These are phyloP conservation scores for Aleiodes leptofemur DNA, from an alignment of 2,888 invertebrate genomes.

Conservation along the genomic window DNA sequence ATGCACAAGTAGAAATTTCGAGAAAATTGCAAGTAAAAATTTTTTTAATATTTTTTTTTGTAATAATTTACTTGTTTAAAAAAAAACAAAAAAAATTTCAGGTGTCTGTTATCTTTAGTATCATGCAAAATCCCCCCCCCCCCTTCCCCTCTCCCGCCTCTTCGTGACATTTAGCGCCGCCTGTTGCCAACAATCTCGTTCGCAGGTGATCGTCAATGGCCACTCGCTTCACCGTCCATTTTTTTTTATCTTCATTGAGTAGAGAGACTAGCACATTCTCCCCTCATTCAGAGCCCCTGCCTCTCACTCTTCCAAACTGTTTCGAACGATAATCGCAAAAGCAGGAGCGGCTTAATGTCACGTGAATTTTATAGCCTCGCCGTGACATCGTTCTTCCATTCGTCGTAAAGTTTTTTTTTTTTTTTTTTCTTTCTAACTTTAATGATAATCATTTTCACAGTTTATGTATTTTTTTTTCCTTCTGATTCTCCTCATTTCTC, in stretches of 20 bases:
- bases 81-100: no score
- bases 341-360: slow-evolving; percentile 58
- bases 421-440: slow-evolving; percentile 1
- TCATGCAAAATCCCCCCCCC: no score
- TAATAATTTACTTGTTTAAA: no score
- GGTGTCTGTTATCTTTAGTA: no score
- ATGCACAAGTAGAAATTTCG: no score
- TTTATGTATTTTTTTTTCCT: not conserved
- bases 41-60: no score
- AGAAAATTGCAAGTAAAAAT: no score
- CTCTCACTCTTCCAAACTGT: slow-evolving; percentile 47
- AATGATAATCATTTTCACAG: slow-evolving; percentile 8
- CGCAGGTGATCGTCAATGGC: slow-evolving; percentile 56
- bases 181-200: slow-evolving; percentile 62
- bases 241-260: not conserved
- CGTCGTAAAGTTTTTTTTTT: slow-evolving; percentile 21
- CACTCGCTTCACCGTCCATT: slow-evolving; percentile 40
- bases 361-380: slow-evolving; percentile 51
- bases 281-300: slow-evolving; percentile 32
- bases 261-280: not conserved
- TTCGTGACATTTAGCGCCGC: slow-evolving; percentile 67
- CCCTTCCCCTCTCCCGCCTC: slow-evolving; percentile 33
- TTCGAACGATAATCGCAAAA: slow-evolving; percentile 34
- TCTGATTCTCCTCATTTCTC: not conserved
- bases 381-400: slow-evolving; percentile 40